Conservation (phyloP, 2,888 invertebrate genomes). For the Sturmia bella region DNA sequence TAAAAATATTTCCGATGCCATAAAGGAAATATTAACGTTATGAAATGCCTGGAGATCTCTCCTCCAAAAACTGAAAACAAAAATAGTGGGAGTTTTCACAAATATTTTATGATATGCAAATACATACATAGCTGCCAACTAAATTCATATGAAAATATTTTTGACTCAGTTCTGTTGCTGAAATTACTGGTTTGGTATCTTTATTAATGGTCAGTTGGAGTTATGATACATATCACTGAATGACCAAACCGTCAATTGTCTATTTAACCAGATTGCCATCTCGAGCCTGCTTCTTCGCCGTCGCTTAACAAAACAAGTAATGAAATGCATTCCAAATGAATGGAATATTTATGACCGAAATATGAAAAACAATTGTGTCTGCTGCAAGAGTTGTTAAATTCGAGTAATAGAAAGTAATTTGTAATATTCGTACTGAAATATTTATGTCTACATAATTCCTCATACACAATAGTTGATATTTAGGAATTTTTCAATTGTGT, state of each 20-base stretch:
- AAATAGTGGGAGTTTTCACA: constrained; percentile 53
- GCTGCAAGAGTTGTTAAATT: constrained; percentile 43
- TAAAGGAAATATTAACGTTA: constrained; percentile 15
- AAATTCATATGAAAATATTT: constrained; percentile 44
- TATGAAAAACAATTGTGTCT: constrained; percentile 29
- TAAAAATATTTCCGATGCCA: constrained; percentile 3
- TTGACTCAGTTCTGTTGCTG: constrained; percentile 7
- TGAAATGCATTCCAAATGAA: constrained; percentile 36
- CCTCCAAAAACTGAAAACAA: not conserved
- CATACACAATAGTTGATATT: constrained; percentile 22
- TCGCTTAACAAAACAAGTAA: not conserved
- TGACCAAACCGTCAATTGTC: not conserved
- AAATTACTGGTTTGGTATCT: constrained; percentile 34
- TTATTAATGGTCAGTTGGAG: constrained; percentile 53
- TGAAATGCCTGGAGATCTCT: constrained; percentile 25
- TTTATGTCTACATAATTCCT: constrained; percentile 57
- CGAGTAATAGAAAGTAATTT: constrained; percentile 55
- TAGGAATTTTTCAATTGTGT: constrained; percentile 12
- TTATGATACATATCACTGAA: constrained; percentile 35
- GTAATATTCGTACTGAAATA: constrained; percentile 61
- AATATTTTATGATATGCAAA: constrained; percentile 35
- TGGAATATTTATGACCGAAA: constrained; percentile 26
- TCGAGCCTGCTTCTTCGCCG: not conserved
- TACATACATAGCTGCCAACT: constrained; percentile 30
- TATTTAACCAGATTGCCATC: constrained; percentile 8